Percentiles rank a stretch among this genome's conserved stretches.
Evolutionary conservation across 2,888 invertebrate genomes (phyloP).

Genomic region (Plusia festucae): DNA sequence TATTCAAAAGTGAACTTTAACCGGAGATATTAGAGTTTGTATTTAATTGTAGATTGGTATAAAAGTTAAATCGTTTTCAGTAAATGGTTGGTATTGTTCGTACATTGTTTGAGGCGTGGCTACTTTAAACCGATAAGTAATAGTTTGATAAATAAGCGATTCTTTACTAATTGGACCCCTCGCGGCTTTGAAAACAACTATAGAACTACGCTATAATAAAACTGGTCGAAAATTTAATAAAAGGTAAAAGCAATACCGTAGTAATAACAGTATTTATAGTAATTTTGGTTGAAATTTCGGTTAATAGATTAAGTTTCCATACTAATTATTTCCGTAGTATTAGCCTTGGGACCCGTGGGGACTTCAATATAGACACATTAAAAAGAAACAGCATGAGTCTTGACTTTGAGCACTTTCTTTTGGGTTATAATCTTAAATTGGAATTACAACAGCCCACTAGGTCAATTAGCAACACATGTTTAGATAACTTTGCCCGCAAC

Average conservation of each 20-base stretch:
- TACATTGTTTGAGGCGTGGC: slow-evolving; percentile 57
- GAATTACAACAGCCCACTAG: too few relatives aligned
- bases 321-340: too few relatives aligned
- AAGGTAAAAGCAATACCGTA: background rate
- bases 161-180: slow-evolving; percentile 46
- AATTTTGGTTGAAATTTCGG: background rate
- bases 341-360: too few relatives aligned
- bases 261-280: background rate
- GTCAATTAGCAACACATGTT: too few relatives aligned
- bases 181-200: slow-evolving; percentile 7
- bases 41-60: slow-evolving; percentile 14
- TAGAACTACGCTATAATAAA: background rate
- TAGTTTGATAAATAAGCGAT: slow-evolving; percentile 49
- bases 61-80: slow-evolving; percentile 26
- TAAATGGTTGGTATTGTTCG: slow-evolving; percentile 40
- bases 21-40: background rate
- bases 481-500: too few relatives aligned
- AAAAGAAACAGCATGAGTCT: too few relatives aligned
- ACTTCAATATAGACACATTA: too few relatives aligned
- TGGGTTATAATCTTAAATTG: too few relatives aligned
- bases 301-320: background rate
- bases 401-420: too few relatives aligned
- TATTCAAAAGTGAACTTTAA: slow-evolving; percentile 16
- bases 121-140: slow-evolving; percentile 54
- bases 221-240: background rate